Conservation (phyloP, 2,888 invertebrate species). For the Lasioglossum marginatum region DNA sequence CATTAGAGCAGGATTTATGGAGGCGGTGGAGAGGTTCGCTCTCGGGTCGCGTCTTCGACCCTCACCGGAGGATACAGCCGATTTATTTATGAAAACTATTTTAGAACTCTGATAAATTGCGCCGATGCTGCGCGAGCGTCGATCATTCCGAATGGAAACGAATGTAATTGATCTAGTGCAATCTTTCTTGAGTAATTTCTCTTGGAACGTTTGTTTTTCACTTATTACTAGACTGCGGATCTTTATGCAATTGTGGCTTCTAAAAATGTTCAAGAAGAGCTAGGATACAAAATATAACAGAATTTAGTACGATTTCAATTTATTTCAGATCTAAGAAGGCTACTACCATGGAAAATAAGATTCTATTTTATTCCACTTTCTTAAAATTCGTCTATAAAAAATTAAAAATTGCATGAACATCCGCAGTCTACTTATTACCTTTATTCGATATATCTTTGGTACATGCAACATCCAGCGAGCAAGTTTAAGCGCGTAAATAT, state of each 20-base stretch:
- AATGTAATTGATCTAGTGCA: constrained; percentile 20
- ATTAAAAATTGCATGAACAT: too few relatives aligned
- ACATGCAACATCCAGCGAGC: background rate
- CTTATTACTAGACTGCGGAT: too few relatives aligned
- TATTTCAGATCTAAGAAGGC: too few relatives aligned
- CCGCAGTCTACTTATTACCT: background rate
- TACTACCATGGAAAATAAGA: too few relatives aligned
- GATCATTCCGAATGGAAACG: constrained; percentile 28
- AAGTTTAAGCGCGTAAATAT: background rate
- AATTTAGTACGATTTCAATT: too few relatives aligned
- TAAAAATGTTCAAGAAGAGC: too few relatives aligned
- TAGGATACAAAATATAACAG: too few relatives aligned
- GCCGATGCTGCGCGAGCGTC: constrained; percentile 25
- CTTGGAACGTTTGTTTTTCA: background rate
- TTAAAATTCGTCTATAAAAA: too few relatives aligned
- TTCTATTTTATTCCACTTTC: too few relatives aligned
- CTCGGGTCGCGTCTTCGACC: constrained; percentile 34
- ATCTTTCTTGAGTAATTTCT: constrained; percentile 13
- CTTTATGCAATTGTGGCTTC: too few relatives aligned
- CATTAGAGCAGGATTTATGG: constrained; percentile 65
- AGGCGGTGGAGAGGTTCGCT: constrained; percentile 14
- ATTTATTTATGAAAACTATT: constrained; percentile 49
- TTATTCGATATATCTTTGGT: too few relatives aligned
- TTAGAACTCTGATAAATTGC: constrained; percentile 36
- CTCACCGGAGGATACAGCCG: constrained; percentile 41